A percentile compares a stretch with the other conserved stretches of the same genome.
phyloP scores from a whole-genome alignment of 2,113 vertebrate species.

The Diadophis punctatus region DNA sequence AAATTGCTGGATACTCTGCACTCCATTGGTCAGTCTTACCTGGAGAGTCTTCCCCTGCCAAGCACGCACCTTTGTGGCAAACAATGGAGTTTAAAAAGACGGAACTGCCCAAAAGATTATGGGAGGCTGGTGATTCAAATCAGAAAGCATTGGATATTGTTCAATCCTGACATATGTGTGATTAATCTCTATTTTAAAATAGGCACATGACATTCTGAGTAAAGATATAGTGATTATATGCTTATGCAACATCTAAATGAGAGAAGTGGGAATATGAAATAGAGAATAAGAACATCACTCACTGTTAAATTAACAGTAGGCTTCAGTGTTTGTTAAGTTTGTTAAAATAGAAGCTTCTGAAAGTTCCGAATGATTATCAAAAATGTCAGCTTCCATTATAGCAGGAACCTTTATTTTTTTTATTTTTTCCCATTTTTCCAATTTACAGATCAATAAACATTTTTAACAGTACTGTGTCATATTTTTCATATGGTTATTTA shows the following conservation, averaged over 20 bases:
- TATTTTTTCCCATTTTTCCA: no score
- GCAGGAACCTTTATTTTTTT: neutral
- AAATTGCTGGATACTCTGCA: neutral
- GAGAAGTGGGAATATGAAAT: neutral
- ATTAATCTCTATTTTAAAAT: conserved; percentile 29
- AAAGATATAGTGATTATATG: neutral
- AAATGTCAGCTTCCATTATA: conserved; percentile 21
- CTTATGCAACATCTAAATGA: conserved; percentile 1
- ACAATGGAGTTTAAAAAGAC: neutral
- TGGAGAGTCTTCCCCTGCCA: neutral
- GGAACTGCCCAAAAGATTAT: neutral
- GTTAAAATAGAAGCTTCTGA: conserved; percentile 16
- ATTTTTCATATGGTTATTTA: no score
- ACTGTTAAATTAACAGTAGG: neutral
- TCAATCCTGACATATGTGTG: neutral
- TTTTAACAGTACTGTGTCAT: no score
- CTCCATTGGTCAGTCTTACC: neutral
- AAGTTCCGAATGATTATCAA: neutral
- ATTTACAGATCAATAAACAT: no score
- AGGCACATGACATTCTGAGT: neutral
- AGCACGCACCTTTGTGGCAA: neutral
- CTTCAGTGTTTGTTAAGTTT: conserved; percentile 4
- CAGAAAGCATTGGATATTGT: neutral
- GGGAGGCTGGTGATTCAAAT: neutral
- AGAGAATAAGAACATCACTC: conserved; percentile 4